Percentiles rank a stretch among this genome's conserved stretches.
These are phyloP conservation scores for Panthera uncia DNA, from an alignment of 2,113 vertebrate genomes.

Conservation along the genomic window DNA sequence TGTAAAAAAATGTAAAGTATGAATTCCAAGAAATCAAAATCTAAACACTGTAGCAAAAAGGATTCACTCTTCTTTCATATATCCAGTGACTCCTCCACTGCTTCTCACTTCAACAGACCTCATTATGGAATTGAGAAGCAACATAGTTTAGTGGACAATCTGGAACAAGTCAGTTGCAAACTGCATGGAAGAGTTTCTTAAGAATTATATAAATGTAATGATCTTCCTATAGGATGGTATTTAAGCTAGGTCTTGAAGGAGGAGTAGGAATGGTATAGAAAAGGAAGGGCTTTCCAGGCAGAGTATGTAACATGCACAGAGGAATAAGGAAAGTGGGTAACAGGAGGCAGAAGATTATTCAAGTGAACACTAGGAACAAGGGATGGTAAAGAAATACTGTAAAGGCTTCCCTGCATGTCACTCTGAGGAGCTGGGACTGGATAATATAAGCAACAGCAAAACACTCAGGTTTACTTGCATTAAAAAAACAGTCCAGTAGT, in stretches of 20 bases:
- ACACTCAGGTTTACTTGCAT: not conserved
- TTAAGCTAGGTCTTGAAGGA: not conserved
- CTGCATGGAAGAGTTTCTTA: not conserved
- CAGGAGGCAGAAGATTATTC: not conserved
- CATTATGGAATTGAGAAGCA: not conserved
- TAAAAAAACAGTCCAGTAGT: not conserved
- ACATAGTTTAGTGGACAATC: constrained; percentile 32
- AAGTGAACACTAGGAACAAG: not conserved
- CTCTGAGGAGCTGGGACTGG: not conserved
- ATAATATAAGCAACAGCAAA: not conserved
- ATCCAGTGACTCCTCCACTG: not conserved
- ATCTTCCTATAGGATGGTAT: not conserved
- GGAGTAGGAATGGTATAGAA: constrained; percentile 2
- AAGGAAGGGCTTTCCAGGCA: not conserved
- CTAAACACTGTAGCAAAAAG: not conserved
- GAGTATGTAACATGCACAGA: not conserved
- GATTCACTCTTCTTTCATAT: not conserved
- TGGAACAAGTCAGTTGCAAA: not conserved
- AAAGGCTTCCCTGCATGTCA: not conserved
- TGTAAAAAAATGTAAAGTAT: not conserved
- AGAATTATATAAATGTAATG: not conserved
- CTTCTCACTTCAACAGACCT: not conserved
- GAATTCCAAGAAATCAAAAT: not conserved
- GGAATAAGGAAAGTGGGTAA: not conserved
- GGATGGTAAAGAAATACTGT: not conserved